A percentile compares a stretch with the other conserved stretches of the same genome.
These are phyloP conservation scores for Varanus salvator DNA, from an alignment of 2,113 vertebrate species.

Conservation along the genomic window DNA sequence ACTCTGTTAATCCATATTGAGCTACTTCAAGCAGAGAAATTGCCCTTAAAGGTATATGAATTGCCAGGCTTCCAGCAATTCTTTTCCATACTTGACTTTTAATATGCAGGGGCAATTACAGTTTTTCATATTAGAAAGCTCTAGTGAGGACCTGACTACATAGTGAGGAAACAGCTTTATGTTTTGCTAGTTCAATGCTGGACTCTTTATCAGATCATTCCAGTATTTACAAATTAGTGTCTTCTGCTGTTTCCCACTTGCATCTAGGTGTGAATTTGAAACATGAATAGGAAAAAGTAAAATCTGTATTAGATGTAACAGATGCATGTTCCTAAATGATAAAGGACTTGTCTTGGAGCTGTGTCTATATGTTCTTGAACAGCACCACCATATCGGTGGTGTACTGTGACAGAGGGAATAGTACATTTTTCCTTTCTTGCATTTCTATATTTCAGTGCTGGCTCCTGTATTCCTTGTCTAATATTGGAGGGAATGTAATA, in stretches of 20 bases:
- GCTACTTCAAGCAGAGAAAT: neutral
- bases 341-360: neutral
- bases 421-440: slow-evolving; percentile 3
- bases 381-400: accelerated
- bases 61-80: neutral
- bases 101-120: neutral
- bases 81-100: neutral
- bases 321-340: slow-evolving; percentile 2
- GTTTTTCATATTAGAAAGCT: neutral
- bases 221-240: neutral
- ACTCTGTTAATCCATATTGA: neutral
- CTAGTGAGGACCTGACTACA: neutral
- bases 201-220: neutral
- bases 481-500: slow-evolving; percentile 48
- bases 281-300: neutral
- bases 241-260: neutral
- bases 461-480: slow-evolving; percentile 15
- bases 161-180: neutral
- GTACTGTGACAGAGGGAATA: neutral
- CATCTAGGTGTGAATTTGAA: neutral
- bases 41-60: neutral
- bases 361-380: neutral
- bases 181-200: neutral
- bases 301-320: neutral
- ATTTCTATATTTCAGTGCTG: slow-evolving; percentile 29